Conservation (phyloP, 2,888 invertebrate genomes). For the Nebria salina region DNA sequence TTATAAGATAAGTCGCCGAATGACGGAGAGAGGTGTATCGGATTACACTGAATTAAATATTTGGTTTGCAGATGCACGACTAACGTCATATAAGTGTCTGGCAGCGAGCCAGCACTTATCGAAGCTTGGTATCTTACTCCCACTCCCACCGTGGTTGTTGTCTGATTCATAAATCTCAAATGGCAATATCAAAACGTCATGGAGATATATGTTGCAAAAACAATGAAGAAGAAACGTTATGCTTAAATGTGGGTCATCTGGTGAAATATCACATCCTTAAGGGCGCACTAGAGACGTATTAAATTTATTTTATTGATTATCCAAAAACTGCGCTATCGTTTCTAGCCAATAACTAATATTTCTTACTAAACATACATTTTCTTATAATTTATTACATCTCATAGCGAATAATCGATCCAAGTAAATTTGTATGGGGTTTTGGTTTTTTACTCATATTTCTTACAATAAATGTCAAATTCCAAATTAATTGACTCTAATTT, state of each 20-base stretch:
- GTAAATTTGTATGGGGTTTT: too few species aligned
- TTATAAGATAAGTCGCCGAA: slow-evolving; percentile 15
- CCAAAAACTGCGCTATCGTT: too few species aligned
- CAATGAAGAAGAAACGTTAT: slow-evolving; percentile 27
- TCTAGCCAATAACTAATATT: too few species aligned
- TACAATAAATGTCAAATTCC: too few species aligned
- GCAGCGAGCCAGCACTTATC: background rate
- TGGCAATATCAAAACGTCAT: slow-evolving; percentile 15
- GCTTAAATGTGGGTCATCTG: slow-evolving; percentile 36
- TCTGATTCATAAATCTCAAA: slow-evolving; percentile 21
- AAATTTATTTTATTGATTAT: background rate
- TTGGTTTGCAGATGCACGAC: slow-evolving; percentile 32
- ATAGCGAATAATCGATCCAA: too few species aligned
- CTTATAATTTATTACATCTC: background rate
- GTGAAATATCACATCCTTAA: slow-evolving; percentile 26
- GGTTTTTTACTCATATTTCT: too few species aligned
- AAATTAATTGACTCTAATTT: too few species aligned
- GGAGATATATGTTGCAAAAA: slow-evolving; percentile 25
- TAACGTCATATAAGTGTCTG: slow-evolving; percentile 6
- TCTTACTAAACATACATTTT: background rate
- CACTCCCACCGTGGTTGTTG: background rate
- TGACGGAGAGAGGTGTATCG: slow-evolving; percentile 12
- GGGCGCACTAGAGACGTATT: background rate
- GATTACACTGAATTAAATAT: slow-evolving; percentile 38
- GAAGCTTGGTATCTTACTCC: background rate